A percentile compares a stretch with the other conserved stretches of the same genome.
Evolutionary conservation across 2,888 invertebrate species (phyloP).

Genomic region (Apantesis nais): DNA sequence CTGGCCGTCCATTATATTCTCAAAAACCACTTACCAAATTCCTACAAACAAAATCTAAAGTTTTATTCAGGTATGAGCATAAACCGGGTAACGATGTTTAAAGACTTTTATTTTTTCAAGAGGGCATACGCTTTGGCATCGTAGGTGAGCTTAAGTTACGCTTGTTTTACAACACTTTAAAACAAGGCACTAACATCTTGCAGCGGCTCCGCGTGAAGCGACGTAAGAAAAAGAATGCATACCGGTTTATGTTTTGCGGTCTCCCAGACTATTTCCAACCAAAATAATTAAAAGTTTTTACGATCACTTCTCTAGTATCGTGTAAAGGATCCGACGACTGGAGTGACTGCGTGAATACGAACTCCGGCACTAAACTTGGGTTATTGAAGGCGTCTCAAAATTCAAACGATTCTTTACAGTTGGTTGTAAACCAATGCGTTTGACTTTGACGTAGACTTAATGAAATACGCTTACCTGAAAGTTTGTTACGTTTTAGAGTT

Average conservation of each 20-base stretch:
- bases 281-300: constrained; percentile 85
- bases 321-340: constrained; percentile 66
- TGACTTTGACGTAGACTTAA: not conserved
- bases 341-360: constrained; percentile 59
- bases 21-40: constrained; percentile 14
- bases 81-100: constrained; percentile 50
- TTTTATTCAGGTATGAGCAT: constrained; percentile 45
- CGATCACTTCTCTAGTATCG: constrained; percentile 66
- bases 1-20: not conserved
- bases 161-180: constrained; percentile 84
- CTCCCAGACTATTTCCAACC: constrained; percentile 68
- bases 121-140: constrained; percentile 57
- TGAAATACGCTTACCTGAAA: not conserved
- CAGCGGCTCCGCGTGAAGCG: constrained; percentile 56
- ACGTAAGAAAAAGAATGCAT: constrained; percentile 74
- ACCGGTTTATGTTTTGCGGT: constrained; percentile 76
- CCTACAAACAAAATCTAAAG: constrained; percentile 24
- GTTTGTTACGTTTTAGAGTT: not conserved
- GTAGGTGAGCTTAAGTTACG: constrained; percentile 63
- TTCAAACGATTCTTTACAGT: constrained; percentile 46
- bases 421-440: constrained; percentile 32
- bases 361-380: constrained; percentile 54
- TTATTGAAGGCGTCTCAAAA: constrained; percentile 50
- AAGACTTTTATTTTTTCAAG: constrained; percentile 67
- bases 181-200: constrained; percentile 79